Conservation (phyloP, 2,113 vertebrate species). For the Urocynchramus pylzowi region DNA sequence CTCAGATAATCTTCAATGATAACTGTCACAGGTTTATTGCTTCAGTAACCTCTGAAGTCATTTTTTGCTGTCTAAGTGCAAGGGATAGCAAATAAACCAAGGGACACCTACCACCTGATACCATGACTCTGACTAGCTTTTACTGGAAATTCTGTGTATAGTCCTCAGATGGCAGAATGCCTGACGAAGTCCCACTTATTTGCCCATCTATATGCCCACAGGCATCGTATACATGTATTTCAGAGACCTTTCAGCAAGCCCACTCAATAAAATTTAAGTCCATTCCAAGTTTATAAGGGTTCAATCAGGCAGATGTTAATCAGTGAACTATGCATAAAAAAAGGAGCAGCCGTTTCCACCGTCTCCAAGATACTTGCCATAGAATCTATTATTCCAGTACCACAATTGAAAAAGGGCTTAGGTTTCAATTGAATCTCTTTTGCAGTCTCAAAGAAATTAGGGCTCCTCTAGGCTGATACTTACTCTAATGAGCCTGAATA, state of each 20-base stretch:
- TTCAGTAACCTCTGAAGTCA: not conserved
- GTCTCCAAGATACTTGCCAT: slow-evolving; percentile 63
- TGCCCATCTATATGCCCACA: not conserved
- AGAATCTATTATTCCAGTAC: slow-evolving; percentile 52
- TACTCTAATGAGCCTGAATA: slow-evolving; percentile 59
- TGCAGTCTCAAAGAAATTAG: slow-evolving; percentile 41
- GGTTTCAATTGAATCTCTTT: slow-evolving; percentile 49
- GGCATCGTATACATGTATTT: not conserved
- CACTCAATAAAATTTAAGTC: slow-evolving; percentile 56
- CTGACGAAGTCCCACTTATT: not conserved
- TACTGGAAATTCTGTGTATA: not conserved
- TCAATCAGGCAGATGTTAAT: slow-evolving; percentile 66
- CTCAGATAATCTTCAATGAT: not conserved
- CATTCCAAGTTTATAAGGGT: slow-evolving; percentile 53
- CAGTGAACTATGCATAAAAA: slow-evolving; percentile 61
- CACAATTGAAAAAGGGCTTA: slow-evolving; percentile 52
- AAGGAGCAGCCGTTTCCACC: slow-evolving; percentile 65
- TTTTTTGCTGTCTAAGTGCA: not conserved
- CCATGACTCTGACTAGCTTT: not conserved
- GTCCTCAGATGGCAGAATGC: not conserved
- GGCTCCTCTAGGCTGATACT: slow-evolving; percentile 51
- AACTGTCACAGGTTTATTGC: not conserved
- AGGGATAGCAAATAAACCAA: not conserved
- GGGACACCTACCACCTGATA: not conserved
- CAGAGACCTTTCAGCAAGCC: slow-evolving; percentile 50